Percentiles rank a stretch among this genome's conserved stretches.
Evolutionary conservation across 2,888 invertebrate species (phyloP).

Genomic region (Brachylomia viminalis): DNA sequence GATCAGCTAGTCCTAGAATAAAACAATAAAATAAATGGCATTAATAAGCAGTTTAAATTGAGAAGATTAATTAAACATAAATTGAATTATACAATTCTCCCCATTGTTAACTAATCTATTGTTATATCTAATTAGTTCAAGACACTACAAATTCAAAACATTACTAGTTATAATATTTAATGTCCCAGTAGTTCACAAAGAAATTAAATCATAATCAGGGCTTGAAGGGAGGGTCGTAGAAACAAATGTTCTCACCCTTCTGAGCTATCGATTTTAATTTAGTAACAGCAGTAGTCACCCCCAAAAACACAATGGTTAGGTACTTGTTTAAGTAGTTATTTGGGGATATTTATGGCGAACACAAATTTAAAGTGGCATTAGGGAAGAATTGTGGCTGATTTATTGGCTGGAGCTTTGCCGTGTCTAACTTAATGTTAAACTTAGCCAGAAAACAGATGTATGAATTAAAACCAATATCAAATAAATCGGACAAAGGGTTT

Average conservation of each 20-base stretch:
- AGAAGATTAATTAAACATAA: background rate
- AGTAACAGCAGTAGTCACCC: conserved; percentile 50
- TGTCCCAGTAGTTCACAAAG: conserved; percentile 39
- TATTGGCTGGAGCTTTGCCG: background rate
- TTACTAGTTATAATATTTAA: conserved; percentile 18
- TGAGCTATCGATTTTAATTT: conserved; percentile 69
- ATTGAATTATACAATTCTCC: background rate
- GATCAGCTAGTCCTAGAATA: too few species aligned
- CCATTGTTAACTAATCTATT: conserved; percentile 6
- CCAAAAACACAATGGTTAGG: conserved; percentile 46
- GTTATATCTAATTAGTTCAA: conserved; percentile 14
- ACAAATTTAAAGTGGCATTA: conserved; percentile 46
- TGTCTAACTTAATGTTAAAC: background rate
- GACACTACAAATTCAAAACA: conserved; percentile 26
- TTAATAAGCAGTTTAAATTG: background rate
- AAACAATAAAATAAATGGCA: background rate
- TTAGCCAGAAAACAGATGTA: background rate
- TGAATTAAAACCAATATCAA: background rate
- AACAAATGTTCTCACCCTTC: conserved; percentile 70
- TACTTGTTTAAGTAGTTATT: conserved; percentile 54
- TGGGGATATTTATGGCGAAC: conserved; percentile 46
- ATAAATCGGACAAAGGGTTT: background rate
- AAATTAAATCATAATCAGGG: conserved; percentile 62
- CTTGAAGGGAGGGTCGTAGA: conserved; percentile 65
- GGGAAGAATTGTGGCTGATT: conserved; percentile 27